Percentiles rank a stretch among this genome's conserved stretches.
These are phyloP conservation scores for Naso thynnoides DNA, from an alignment of 2,797 vertebrate species.

Conservation along the genomic window DNA sequence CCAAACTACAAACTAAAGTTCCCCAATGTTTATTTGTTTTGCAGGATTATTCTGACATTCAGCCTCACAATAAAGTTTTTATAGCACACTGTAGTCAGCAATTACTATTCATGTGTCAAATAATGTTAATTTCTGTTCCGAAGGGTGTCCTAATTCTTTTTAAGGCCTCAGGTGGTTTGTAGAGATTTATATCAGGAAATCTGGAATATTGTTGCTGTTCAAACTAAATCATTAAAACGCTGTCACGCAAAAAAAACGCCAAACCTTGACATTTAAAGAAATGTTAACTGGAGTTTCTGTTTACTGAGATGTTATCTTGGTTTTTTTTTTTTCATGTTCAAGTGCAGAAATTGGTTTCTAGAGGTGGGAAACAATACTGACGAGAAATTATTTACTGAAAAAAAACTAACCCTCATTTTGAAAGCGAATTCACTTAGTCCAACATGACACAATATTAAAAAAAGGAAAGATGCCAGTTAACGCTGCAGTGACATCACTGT, in stretches of 20 bases:
- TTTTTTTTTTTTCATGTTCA: neutral
- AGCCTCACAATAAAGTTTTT: constrained; percentile 3
- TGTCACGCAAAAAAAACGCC: neutral
- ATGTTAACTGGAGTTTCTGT: neutral
- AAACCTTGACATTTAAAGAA: neutral
- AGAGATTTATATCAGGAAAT: constrained; percentile 17
- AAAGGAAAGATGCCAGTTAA: neutral
- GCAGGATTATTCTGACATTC: constrained; percentile 1
- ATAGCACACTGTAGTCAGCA: neutral
- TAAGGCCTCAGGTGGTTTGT: neutral
- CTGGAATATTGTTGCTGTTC: neutral
- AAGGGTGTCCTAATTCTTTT: constrained; percentile 15
- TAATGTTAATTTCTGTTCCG: constrained; percentile 8
- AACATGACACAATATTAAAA: too few species aligned
- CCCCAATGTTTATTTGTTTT: constrained; percentile 3
- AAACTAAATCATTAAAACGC: neutral
- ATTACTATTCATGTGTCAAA: constrained; percentile 7
- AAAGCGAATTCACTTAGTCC: neutral
- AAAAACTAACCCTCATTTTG: neutral
- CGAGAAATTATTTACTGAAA: neutral
- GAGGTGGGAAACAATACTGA: neutral
- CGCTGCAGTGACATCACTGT: neutral
- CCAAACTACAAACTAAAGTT: neutral
- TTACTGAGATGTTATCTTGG: neutral
- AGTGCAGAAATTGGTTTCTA: neutral